Evolutionary conservation across 2,797 vertebrate species (phyloP).

Genomic region (Ctenochaetus hawaiiensis): DNA sequence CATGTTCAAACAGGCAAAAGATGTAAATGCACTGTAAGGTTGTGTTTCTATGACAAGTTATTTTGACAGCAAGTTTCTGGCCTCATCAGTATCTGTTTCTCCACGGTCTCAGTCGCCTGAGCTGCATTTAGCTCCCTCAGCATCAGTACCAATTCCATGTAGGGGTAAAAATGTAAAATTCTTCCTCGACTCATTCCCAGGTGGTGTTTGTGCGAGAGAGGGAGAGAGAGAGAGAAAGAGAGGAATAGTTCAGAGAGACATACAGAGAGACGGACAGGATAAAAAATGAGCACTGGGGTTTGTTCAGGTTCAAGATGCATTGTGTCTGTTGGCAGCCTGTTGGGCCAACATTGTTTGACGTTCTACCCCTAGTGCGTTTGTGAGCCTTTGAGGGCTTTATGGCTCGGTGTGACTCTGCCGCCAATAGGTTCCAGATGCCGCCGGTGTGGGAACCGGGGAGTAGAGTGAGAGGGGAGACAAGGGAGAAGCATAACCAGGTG

Average conservation of each 20-base stretch:
- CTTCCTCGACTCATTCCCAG: slow-evolving; percentile 73
- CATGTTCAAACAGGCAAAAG: slow-evolving; percentile 9
- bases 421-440: slow-evolving; percentile 88
- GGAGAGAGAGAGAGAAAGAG: slow-evolving; percentile 39
- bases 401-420: slow-evolving; percentile 85
- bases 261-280: slow-evolving; percentile 76
- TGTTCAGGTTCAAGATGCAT: slow-evolving; percentile 84
- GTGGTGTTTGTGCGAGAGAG: slow-evolving; percentile 70
- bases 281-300: slow-evolving; percentile 81
- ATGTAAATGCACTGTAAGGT: slow-evolving; percentile 18
- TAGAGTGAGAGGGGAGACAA: slow-evolving; percentile 62
- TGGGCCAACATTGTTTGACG: slow-evolving; percentile 83
- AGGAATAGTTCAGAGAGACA: slow-evolving; percentile 72
- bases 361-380: slow-evolving; percentile 84
- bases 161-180: slow-evolving; percentile 77
- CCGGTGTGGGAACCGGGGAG: slow-evolving; percentile 83
- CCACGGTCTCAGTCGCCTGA: slow-evolving; percentile 62
- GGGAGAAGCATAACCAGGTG: slow-evolving; percentile 86
- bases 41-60: slow-evolving; percentile 52
- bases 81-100: slow-evolving; percentile 62
- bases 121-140: slow-evolving; percentile 64
- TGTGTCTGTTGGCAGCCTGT: slow-evolving; percentile 84
- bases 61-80: slow-evolving; percentile 64
- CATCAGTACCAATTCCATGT: slow-evolving; percentile 79
- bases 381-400: slow-evolving; percentile 87